Percentiles rank a stretch among this genome's conserved stretches.
phyloP scores from a whole-genome alignment of 2,888 invertebrate genomes.

The Anorthoa munda region DNA sequence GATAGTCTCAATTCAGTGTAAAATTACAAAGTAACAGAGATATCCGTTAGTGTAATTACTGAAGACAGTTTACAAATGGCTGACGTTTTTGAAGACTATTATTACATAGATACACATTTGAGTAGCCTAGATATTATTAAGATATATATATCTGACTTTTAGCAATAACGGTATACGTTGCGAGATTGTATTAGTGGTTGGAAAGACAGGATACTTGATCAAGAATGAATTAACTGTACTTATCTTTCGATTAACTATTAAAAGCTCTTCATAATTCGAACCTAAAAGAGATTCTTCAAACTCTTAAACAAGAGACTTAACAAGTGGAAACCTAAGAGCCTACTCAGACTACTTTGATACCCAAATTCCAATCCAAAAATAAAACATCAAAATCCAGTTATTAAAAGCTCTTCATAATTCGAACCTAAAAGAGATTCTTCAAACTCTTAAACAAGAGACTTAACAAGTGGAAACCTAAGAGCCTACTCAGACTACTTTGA shows the following conservation, averaged over 20 bases:
- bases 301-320: constrained; percentile 25
- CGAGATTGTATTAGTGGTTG: neutral
- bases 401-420: constrained; percentile 14
- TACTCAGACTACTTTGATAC: constrained; percentile 48
- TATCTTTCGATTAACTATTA: constrained; percentile 10
- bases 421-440: constrained; percentile 21
- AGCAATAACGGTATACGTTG: neutral
- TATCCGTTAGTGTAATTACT: constrained; percentile 66
- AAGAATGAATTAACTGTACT: constrained; percentile 1
- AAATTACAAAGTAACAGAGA: constrained; percentile 69
- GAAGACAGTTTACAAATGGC: constrained; percentile 70
- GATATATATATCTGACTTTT: neutral
- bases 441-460: constrained; percentile 25
- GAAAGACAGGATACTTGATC: neutral
- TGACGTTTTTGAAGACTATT: constrained; percentile 60
- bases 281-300: constrained; percentile 25
- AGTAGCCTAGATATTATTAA: constrained; percentile 40
- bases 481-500: constrained; percentile 49
- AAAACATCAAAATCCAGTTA: constrained; percentile 47
- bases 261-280: constrained; percentile 22
- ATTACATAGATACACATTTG: constrained; percentile 54
- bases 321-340: constrained; percentile 32
- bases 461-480: constrained; percentile 28
- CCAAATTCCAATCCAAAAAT: constrained; percentile 55
- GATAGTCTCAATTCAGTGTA: constrained; percentile 69